Evolutionary conservation across 1,140 invertebrate species (phyloP).

Genomic region (Brachionus koreanus): DNA sequence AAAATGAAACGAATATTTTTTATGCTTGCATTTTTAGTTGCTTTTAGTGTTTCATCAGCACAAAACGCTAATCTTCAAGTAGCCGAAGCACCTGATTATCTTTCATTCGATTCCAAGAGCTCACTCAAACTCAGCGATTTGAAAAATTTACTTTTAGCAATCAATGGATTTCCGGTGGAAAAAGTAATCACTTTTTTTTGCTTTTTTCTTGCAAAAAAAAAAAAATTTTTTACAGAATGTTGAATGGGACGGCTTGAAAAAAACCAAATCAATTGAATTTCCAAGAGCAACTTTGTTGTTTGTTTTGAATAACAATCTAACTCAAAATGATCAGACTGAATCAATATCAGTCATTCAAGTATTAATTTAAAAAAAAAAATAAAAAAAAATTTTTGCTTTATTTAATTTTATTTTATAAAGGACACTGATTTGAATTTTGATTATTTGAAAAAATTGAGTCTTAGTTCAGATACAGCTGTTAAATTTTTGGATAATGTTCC

Average conservation of each 20-base stretch:
- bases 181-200: background rate
- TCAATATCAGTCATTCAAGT: background rate
- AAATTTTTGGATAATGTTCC: background rate
- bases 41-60: background rate
- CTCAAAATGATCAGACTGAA: background rate
- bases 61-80: background rate
- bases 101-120: background rate
- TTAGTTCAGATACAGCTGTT: background rate
- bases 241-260: slow-evolving; percentile 5
- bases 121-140: background rate
- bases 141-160: background rate
- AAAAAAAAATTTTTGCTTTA: background rate
- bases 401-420: background rate
- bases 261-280: background rate
- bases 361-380: background rate
- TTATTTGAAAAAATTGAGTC: background rate
- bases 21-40: background rate
- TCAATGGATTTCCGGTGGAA: background rate
- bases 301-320: background rate
- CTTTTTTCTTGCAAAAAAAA: too few species aligned
- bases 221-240: background rate
- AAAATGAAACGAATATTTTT: background rate
- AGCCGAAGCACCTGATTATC: background rate
- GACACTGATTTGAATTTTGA: slow-evolving; percentile 4
- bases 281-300: slow-evolving; percentile 7